Conservation (phyloP, 2,113 vertebrate species). For the Copsychus sechellarum region DNA sequence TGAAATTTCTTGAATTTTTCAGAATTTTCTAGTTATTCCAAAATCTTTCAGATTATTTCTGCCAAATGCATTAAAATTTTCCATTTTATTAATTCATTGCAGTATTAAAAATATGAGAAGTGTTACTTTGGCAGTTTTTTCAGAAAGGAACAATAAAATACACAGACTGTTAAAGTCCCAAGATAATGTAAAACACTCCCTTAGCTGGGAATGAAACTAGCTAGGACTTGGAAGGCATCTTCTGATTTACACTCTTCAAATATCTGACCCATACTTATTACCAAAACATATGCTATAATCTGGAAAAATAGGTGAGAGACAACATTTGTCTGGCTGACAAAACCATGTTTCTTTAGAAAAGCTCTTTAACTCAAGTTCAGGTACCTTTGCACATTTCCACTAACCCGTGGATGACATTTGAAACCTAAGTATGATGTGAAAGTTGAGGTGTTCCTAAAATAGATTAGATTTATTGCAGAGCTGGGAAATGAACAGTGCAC, state of each 20-base stretch:
- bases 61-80: background rate
- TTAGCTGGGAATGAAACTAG: background rate
- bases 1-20: background rate
- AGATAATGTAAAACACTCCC: background rate
- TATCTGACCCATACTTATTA: background rate
- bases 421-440: conserved; percentile 46
- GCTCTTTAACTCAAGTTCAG: conserved; percentile 24
- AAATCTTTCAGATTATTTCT: background rate
- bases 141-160: conserved; percentile 32
- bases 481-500: background rate
- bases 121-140: background rate
- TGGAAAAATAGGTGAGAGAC: conserved; percentile 12
- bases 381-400: conserved; percentile 27
- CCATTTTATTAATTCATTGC: background rate
- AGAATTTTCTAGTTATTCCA: background rate
- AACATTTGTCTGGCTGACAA: conserved; percentile 20
- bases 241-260: background rate
- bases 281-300: background rate
- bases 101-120: background rate
- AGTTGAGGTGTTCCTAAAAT: conserved; percentile 47
- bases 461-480: conserved; percentile 24
- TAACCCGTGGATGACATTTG: conserved; percentile 15
- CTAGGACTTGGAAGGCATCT: background rate
- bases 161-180: background rate
- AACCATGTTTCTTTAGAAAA: conserved; percentile 39